Evolutionary conservation across 2,888 invertebrate genomes (phyloP), one percentile per base, ranked within the genome.

Genomic region (Vandiemenella viatica): DNA sequence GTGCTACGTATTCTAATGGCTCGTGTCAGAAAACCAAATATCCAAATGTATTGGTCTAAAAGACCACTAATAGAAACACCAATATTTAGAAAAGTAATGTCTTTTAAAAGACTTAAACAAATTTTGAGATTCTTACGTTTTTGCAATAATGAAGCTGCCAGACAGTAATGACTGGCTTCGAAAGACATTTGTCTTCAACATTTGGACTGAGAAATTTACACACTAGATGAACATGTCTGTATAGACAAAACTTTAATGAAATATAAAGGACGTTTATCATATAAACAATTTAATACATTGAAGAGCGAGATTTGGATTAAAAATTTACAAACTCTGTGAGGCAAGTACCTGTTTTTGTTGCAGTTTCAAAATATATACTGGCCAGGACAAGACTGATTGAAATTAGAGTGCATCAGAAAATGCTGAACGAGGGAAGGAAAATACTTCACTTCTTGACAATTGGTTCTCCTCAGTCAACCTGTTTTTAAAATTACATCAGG

Each of bases 311-410:
- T 51, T 51, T 48, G 40, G 48, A 16, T n/a, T 45, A 17, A 51
- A 51, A 49, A 26, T 44, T 20, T 49, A 51, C 32, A 49, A 51
- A 45, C 40, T 51, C 13, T 49, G 51, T 21, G 48, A 49, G 42
- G 37, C 45, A 38, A 18, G 21, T 38, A 16, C 45, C 10, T 37
- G 48, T 10, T 51, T 37, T 32, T 51, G 51, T 45, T 8, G 18
- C 20, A 16, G 16, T 10, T 49, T 45, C 21, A 51, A 49, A 51
- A 51, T 48, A 22, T 48, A 51, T 41, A 40, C 48, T 38, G 49
- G 48, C 15, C 37, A 44, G 18, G 45, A 45, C 20, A 48, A 44
- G 26, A 46, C 19, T 5, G 13, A 26, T 8, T 13, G 26, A 8
- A 13, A 26, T 26, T 6, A 26, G 6, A 26, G 26, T 13, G 26